A percentile compares a stretch with the other conserved stretches of the same genome.
Conservation (phyloP, 2,888 invertebrate genomes). For the Desoria tigrina region DNA sequence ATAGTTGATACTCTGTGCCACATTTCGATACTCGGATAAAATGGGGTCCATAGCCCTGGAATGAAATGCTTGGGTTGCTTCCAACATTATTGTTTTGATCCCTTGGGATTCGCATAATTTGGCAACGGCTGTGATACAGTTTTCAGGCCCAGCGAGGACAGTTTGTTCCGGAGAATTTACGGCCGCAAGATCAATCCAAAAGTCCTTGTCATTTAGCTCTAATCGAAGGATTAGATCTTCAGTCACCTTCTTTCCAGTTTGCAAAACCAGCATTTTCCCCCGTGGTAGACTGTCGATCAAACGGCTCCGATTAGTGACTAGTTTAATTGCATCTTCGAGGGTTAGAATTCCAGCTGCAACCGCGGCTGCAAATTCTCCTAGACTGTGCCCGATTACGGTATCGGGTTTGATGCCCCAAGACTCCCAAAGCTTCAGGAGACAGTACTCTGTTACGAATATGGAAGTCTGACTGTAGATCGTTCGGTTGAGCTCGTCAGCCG, state of each 20-base stretch:
- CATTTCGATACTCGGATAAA: slow-evolving; percentile 16
- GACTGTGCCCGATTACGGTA: slow-evolving; percentile 18
- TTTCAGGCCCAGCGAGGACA: neutral
- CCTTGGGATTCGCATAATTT: neutral
- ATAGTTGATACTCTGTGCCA: slow-evolving; percentile 5
- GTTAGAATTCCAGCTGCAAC: slow-evolving; percentile 7
- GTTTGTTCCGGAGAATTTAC: slow-evolving; percentile 16
- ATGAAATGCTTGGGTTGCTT: slow-evolving; percentile 13
- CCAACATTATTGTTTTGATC: neutral
- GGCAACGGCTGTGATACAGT: neutral
- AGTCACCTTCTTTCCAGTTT: neutral
- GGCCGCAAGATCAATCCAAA: slow-evolving; percentile 12
- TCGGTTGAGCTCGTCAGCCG: slow-evolving; percentile 2
- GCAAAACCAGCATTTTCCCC: slow-evolving; percentile 22
- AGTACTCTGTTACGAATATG: slow-evolving; percentile 19
- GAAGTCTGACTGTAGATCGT: slow-evolving; percentile 18
- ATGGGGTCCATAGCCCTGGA: slow-evolving; percentile 21
- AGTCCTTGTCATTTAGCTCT: neutral
- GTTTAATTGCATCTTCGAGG: slow-evolving; percentile 3
- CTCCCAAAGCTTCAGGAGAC: slow-evolving; percentile 18
- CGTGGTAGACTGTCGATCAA: slow-evolving; percentile 5
- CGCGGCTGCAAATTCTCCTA: slow-evolving; percentile 27
- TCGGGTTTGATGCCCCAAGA: slow-evolving; percentile 20
- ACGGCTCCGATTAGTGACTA: slow-evolving; percentile 3
- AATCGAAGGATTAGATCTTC: neutral